Conservation (phyloP, 2,888 invertebrate genomes). For the Entomobrya multifasciata region DNA sequence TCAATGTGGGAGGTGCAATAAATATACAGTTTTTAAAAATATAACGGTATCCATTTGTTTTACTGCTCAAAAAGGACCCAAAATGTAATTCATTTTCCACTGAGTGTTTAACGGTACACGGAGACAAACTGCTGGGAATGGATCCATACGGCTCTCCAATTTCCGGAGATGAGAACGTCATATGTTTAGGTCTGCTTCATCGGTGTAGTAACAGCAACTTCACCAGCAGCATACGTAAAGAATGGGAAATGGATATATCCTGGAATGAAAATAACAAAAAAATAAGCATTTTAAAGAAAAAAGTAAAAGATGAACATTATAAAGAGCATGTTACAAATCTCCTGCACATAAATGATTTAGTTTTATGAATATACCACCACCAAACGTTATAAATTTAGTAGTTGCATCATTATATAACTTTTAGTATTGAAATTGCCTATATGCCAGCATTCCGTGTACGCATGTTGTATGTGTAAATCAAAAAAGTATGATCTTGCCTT, state of each 20-base stretch:
- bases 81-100: neutral
- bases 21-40: constrained; percentile 59
- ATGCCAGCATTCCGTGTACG: neutral
- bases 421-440: neutral
- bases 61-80: neutral
- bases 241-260: neutral
- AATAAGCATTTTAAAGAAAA: too few relatives aligned
- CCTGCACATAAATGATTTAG: too few relatives aligned
- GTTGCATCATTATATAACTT: neutral
- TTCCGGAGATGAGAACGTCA: neutral
- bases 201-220: too few relatives aligned
- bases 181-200: too few relatives aligned
- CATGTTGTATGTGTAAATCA: constrained; percentile 17
- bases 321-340: too few relatives aligned
- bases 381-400: too few relatives aligned
- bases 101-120: neutral
- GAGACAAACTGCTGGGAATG: constrained; percentile 27
- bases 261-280: too few relatives aligned
- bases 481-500: constrained; percentile 4
- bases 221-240: too few relatives aligned
- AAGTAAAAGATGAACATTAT: too few relatives aligned
- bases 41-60: constrained; percentile 50
- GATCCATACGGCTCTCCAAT: constrained; percentile 9
- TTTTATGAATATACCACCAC: too few relatives aligned
- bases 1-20: constrained; percentile 35